Conservation (phyloP, 2,113 vertebrate species). For the Clarias macrocephalus region DNA sequence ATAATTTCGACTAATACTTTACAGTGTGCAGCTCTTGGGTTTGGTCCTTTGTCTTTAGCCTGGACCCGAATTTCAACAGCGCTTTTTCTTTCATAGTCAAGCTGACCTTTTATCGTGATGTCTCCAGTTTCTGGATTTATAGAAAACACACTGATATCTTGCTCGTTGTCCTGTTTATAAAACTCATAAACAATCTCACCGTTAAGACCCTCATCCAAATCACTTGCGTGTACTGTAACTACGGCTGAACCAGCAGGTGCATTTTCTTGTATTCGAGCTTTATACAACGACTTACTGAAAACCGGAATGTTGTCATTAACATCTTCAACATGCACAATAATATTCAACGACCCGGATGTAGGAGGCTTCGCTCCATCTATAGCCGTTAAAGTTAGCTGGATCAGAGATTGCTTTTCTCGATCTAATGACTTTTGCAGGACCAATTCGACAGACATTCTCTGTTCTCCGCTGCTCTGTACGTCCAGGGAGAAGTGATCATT, state of each 20-base stretch:
- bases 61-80: constrained; percentile 74
- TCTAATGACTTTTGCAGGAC: constrained; percentile 61
- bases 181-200: constrained; percentile 41
- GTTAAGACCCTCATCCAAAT: constrained; percentile 68
- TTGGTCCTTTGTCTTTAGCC: constrained; percentile 68
- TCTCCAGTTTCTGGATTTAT: constrained; percentile 74
- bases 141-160: constrained; percentile 62
- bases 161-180: constrained; percentile 62
- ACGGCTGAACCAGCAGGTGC: constrained; percentile 52
- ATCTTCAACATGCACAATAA: constrained; percentile 66
- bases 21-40: constrained; percentile 55
- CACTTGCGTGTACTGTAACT: constrained; percentile 56
- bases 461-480: constrained; percentile 64
- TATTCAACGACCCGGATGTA: constrained; percentile 51
- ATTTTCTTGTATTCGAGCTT: constrained; percentile 61
- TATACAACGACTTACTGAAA: constrained; percentile 61
- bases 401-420: constrained; percentile 60
- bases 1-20: constrained; percentile 81
- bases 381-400: constrained; percentile 55
- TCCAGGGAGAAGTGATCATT: constrained; percentile 66
- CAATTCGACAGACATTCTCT: constrained; percentile 53
- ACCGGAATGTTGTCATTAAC: constrained; percentile 72
- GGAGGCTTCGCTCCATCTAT: constrained; percentile 61
- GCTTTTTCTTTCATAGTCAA: constrained; percentile 73
- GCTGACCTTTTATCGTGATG: constrained; percentile 68